Evolutionary conservation across 2,888 invertebrate genomes (phyloP), one percentile per base, ranked within the genome.

Genomic region (Girardia tigrina): DNA sequence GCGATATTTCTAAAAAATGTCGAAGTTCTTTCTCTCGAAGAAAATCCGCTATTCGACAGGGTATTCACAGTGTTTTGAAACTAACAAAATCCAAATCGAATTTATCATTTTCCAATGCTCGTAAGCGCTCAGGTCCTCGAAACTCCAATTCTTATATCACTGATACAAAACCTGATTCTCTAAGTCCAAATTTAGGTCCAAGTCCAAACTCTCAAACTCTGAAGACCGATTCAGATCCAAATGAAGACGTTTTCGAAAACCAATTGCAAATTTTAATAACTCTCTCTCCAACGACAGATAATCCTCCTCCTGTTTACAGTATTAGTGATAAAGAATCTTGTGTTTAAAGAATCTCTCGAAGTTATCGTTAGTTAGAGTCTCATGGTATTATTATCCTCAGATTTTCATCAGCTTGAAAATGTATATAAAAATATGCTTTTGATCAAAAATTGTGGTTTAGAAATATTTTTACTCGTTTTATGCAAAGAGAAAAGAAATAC

Each of bases 21-120:
- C 36, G 36, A 16, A 56, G 23, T 56, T 56, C 56, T 2, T 56
- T 56, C n/a, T 56, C 56, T 56, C 56, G 23, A 16, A 4, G 56
- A 56, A 56, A 56, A 16, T 56, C 56, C 4, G 56, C 56, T 20
- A 8, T 56, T 20, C 4, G n/a, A 56, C 56, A 56, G 56, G 56
- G 56, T 56, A 56, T 56, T 56, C 56, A 56, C n/a, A 56, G 23
- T 56, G 56, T 56, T n/a, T n/a, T 56, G n/a, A 56, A 56, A 56
- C 56, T 56, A n/a, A 56, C 56, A 56, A 56, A 56, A 56, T 56
- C 56, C n/a, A 56, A 56, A 56, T 56, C 56, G 8, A 56, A 56
- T 56, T 16, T 56, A 4, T 56, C 56, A 4, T 56, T 56, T n/a
- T 56, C 56, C 56, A 56, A 23, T 56, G 56, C 56, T n/a, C 20